These are phyloP conservation scores for Pyrocoelia pectoralis DNA, from an alignment of 2,888 invertebrate genomes.

Conservation along the genomic window DNA sequence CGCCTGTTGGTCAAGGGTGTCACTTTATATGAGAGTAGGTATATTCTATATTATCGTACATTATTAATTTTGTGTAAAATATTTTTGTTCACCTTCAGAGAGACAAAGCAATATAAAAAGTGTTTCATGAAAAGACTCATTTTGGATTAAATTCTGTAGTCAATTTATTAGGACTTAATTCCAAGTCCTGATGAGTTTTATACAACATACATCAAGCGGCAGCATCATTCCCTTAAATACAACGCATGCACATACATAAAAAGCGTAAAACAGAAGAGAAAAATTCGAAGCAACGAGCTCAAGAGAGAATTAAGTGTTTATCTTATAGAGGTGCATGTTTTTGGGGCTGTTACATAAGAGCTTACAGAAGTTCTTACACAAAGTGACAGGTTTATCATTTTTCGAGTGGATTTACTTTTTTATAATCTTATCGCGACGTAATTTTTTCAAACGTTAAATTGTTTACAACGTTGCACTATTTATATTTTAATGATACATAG, in stretches of 20 bases:
- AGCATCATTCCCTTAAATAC: background rate
- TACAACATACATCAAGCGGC: too few species aligned
- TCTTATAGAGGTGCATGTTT: conserved; percentile 1
- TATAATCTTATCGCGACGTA: too few species aligned
- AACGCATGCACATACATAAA: background rate
- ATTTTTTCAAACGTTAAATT: too few species aligned
- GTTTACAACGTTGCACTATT: too few species aligned
- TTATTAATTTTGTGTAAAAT: too few species aligned
- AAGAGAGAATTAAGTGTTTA: background rate
- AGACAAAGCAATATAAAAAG: too few species aligned
- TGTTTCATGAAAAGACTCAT: background rate
- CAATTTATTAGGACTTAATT: conserved; percentile 4
- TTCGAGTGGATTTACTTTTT: background rate
- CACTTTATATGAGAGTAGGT: conserved; percentile 6
- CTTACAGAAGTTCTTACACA: background rate
- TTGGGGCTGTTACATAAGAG: background rate
- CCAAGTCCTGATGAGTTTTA: background rate
- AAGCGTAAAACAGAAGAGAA: background rate
- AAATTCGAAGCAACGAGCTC: background rate
- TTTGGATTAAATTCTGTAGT: background rate
- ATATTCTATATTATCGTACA: too few species aligned
- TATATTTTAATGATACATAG: too few species aligned
- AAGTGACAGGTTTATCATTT: background rate
- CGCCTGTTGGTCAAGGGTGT: conserved; percentile 29
- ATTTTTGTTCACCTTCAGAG: too few species aligned